Evolutionary conservation across 2,888 invertebrate genomes (phyloP).

Genomic region (Chorisops tibialis): DNA sequence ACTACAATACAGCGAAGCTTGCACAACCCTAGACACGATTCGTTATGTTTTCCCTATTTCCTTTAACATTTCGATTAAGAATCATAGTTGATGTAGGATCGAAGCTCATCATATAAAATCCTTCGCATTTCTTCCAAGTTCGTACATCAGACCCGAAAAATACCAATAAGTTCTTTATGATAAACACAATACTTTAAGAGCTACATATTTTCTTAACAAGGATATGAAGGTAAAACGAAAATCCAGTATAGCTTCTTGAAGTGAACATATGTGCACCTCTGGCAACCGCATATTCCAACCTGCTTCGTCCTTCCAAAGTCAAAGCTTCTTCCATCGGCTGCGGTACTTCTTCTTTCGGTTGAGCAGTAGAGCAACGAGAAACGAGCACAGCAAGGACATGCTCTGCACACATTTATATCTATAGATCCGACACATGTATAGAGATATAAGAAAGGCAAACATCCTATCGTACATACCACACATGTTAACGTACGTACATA

Average conservation of each 20-base stretch:
- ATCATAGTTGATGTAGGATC: too few relatives aligned
- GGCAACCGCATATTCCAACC: not conserved
- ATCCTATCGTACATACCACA: slow-evolving; percentile 3
- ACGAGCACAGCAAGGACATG: slow-evolving; percentile 24
- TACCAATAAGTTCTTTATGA: too few relatives aligned
- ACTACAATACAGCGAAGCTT: too few relatives aligned
- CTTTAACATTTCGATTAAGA: too few relatives aligned
- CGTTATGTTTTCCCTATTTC: too few relatives aligned
- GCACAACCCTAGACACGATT: too few relatives aligned
- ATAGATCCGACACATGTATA: slow-evolving; percentile 13
- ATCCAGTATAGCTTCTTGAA: not conserved
- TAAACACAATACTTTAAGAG: too few relatives aligned
- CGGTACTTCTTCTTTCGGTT: slow-evolving; percentile 9
- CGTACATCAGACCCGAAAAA: too few relatives aligned
- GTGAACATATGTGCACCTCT: slow-evolving; percentile 1
- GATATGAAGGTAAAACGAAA: too few relatives aligned
- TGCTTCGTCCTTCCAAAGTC: slow-evolving; percentile 16
- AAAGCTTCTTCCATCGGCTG: slow-evolving; percentile 10
- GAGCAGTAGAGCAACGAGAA: not conserved
- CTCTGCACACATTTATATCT: slow-evolving; percentile 25
- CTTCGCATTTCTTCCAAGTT: too few relatives aligned
- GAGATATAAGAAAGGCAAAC: slow-evolving; percentile 16
- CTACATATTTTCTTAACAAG: too few relatives aligned
- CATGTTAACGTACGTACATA: not conserved
- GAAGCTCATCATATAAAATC: too few relatives aligned